Percentiles rank a stretch among this genome's conserved stretches.
Conservation (phyloP, 2,113 vertebrate species). For the Asarcornis scutulata region DNA sequence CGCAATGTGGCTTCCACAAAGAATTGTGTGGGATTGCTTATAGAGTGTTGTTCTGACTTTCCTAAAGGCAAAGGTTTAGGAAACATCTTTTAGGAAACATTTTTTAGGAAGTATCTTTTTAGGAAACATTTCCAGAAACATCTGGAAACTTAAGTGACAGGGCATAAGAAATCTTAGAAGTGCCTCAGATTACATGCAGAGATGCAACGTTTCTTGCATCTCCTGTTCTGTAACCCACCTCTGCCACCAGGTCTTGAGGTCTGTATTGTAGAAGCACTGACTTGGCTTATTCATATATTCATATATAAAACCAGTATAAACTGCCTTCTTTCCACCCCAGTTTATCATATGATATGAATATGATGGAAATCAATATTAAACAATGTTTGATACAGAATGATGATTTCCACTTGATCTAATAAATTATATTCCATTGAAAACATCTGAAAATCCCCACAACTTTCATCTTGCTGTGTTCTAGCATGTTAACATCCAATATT, state of each 20-base stretch:
- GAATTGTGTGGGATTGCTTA: not conserved
- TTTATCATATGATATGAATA: not conserved
- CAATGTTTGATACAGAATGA: accelerated
- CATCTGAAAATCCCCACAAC: not conserved
- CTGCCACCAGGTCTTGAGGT: not conserved
- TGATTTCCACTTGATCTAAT: not conserved
- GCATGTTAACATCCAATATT: not conserved
- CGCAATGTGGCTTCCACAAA: not conserved
- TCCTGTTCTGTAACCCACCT: not conserved
- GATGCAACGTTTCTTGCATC: not conserved
- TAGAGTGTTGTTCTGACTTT: not conserved
- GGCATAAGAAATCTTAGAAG: not conserved
- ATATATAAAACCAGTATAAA: not conserved
- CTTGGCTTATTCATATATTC: not conserved
- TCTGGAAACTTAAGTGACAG: not conserved
- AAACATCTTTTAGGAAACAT: too few relatives aligned
- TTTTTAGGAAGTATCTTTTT: too few relatives aligned
- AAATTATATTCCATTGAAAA: not conserved
- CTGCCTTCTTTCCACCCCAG: not conserved
- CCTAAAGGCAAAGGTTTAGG: not conserved
- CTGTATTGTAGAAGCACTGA: not conserved
- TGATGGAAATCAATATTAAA: not conserved
- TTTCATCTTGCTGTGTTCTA: not conserved
- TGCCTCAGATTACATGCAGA: not conserved
- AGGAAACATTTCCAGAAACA: not conserved